Evolutionary conservation across 2,888 invertebrate genomes (phyloP), one percentile per base, ranked within the genome.

Genomic region (Eledone cirrhosa): DNA sequence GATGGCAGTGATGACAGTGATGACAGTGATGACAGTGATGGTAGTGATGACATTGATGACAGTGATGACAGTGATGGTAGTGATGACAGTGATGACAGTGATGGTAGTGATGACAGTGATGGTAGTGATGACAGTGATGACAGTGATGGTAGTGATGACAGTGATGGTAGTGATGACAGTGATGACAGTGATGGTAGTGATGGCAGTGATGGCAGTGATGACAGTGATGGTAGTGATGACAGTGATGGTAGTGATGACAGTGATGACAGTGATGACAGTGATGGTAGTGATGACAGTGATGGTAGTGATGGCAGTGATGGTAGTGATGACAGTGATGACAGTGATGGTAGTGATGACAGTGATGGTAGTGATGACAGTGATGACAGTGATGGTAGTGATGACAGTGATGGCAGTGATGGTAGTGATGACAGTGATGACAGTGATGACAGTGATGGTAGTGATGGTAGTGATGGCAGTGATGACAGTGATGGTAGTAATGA

Each of bases 381-480:
- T 72, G 72, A 22, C 29, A 27, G 78, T 78, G 41, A 67, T 47
- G 65, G 78, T 48, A 29, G 78, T 78, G 53, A 67, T 78, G 48
- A 67, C 19, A 78, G 78, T 78, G 24, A 65, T 31, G 48, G 65
- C 74, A 31, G 77, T 65, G 48, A 48, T 78, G 29, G 65, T 63
- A 78, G 78, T 78, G 48, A n/a, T 63, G 48, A 48, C 69, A 78
- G 78, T 59, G 41, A 48, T 78, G 41, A 48, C 69, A 53, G 78
- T 78, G 48, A 63, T 78, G 24, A 41, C 69, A 78, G 78, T 53
- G 24, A 48, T 78, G 48, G 63, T 63, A 53, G 78, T 78, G 48
- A 48, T 78, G 48, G 63, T 63, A 78, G 78, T 78, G 48, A 41
- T 78, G 48, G 63, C 69, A 78, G 53, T 78, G 48, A n/a, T 78